A percentile compares a stretch with the other conserved stretches of the same genome.
Evolutionary conservation across 2,113 vertebrate genomes (phyloP).

Genomic region (Columbina picui): DNA sequence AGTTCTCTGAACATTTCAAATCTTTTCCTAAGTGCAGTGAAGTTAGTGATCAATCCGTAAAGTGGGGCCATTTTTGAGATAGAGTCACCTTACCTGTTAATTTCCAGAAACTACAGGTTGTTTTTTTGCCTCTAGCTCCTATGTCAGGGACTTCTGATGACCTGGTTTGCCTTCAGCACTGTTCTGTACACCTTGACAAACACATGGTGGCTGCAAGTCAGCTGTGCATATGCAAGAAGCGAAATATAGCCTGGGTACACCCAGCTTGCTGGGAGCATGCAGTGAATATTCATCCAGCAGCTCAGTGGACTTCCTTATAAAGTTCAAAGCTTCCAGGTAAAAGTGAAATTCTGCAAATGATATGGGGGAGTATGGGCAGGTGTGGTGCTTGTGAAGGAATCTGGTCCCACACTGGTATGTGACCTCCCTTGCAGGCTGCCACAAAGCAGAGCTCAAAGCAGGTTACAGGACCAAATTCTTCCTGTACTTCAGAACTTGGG

Average conservation of each 20-base stretch:
- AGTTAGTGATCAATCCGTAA: not conserved
- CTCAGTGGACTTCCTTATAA: not conserved
- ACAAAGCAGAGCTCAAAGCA: not conserved
- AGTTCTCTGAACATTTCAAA: not conserved
- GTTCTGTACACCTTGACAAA: not conserved
- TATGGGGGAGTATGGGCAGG: not conserved
- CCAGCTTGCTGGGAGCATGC: fast-evolving
- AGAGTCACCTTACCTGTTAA: not conserved
- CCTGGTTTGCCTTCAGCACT: not conserved
- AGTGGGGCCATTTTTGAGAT: not conserved
- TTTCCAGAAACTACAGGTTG: fast-evolving
- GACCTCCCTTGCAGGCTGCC: not conserved
- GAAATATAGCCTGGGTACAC: not conserved
- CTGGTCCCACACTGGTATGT: not conserved
- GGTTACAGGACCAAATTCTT: not conserved
- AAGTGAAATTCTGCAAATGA: not conserved
- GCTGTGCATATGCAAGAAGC: fast-evolving
- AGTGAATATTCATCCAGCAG: not conserved
- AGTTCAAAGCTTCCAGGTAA: not conserved
- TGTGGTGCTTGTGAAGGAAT: not conserved
- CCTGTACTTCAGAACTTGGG: not conserved
- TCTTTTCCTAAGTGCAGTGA: not conserved
- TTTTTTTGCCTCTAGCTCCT: not conserved
- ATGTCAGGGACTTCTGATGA: not conserved
- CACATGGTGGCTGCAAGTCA: not conserved